Evolutionary conservation across 2,113 vertebrate genomes (phyloP).

Genomic region (Pontoporia blainvillei): DNA sequence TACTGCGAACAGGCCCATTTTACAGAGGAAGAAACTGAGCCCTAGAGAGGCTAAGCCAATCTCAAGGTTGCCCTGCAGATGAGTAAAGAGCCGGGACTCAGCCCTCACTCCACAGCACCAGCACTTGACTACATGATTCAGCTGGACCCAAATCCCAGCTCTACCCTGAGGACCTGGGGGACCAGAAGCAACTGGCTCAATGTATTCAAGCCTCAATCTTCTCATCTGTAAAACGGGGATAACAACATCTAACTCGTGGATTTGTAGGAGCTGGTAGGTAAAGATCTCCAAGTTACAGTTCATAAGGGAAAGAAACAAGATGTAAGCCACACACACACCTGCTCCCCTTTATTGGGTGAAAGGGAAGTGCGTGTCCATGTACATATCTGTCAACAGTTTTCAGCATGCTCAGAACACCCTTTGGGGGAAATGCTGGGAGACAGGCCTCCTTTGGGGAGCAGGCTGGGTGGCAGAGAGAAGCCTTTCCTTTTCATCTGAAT

Average conservation of each 20-base stretch:
- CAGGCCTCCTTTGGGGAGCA: background rate
- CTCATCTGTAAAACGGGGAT: background rate
- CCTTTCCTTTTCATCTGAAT: background rate
- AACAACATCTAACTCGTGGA: background rate
- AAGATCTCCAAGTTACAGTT: background rate
- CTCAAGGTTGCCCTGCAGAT: background rate
- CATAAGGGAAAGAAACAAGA: background rate
- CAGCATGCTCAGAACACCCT: rapidly evolving
- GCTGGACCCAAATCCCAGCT: background rate
- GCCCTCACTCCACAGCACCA: background rate
- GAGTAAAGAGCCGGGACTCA: background rate
- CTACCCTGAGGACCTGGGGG: background rate
- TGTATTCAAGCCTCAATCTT: background rate
- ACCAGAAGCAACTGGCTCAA: background rate
- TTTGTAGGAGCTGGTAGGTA: background rate
- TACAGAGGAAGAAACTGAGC: background rate
- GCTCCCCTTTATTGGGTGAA: background rate
- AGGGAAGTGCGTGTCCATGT: rapidly evolving
- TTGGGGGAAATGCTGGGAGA: background rate
- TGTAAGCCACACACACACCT: rapidly evolving
- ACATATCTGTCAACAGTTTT: rapidly evolving
- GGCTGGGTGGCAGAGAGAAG: background rate
- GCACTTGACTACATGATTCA: background rate
- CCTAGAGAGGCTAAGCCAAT: background rate
- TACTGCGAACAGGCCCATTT: background rate